Conservation (phyloP, 2,113 vertebrate genomes). For the Hippolais icterina region DNA sequence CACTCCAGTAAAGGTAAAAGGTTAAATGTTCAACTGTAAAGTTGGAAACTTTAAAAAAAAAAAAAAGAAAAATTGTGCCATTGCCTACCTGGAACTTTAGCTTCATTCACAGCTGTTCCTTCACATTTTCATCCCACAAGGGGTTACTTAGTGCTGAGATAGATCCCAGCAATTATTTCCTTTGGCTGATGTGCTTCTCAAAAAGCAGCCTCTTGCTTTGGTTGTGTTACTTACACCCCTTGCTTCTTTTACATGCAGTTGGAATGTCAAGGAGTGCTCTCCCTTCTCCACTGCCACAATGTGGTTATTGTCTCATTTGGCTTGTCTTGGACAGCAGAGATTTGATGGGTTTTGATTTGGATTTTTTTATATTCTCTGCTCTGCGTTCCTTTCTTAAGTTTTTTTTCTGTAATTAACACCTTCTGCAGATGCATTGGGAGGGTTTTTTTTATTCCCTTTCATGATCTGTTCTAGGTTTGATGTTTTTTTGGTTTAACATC, state of each 20-base stretch:
- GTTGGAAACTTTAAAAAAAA: not conserved
- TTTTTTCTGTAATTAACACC: not conserved
- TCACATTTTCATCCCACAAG: not conserved
- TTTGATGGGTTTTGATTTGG: constrained; percentile 8
- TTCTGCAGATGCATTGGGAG: not conserved
- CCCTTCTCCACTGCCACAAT: constrained; percentile 24
- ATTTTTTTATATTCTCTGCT: not conserved
- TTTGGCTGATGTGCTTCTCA: constrained; percentile 36
- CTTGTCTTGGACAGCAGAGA: constrained; percentile 50
- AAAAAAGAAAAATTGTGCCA: not conserved
- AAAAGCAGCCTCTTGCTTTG: constrained; percentile 45
- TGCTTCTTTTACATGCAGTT: not conserved
- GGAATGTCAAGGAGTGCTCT: constrained; percentile 40
- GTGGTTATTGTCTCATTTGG: constrained; percentile 37
- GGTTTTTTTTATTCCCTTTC: not conserved
- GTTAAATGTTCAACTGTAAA: not conserved
- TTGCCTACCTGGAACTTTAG: constrained; percentile 1
- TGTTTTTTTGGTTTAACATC: not conserved
- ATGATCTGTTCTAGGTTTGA: not conserved
- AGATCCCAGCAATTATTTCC: constrained; percentile 41
- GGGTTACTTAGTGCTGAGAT: constrained; percentile 44
- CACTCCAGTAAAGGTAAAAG: not conserved
- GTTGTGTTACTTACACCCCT: constrained; percentile 19
- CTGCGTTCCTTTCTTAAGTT: not conserved
- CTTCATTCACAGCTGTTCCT: not conserved